Evolutionary conservation across 2,888 invertebrate species (phyloP), one percentile per base, ranked within the genome.

Genomic region (Lasius platythorax): DNA sequence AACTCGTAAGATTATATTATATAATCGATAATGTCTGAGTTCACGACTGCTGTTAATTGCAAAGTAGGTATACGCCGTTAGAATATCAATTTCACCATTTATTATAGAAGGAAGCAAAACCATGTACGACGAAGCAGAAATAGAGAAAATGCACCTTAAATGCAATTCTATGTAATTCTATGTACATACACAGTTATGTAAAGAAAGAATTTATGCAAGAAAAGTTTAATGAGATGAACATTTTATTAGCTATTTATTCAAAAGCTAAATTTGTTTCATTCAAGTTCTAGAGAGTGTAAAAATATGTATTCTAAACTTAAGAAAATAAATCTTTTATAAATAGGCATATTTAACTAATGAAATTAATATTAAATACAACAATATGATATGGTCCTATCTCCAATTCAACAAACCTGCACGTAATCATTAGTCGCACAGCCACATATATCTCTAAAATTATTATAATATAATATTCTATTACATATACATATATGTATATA

Each of bases 391-490:
- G 3, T 40, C 15, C 43, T 43, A 56, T 56, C 11, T 15, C 40
- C 28, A 28, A 56, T 78, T 67, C 37, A 67, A 76, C 12, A 50
- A 66, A 18, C 46, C 43, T 64, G n/a, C 37, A 75, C 9, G 23
- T 33, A 23, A 37, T 18, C 53, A 67, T 40, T 66, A 66, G 50
- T 67, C 8, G 37, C 37, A 73, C 18, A n/a, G 8, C 6, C n/a
- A n/a, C 12, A 40, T 63, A 74, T 56, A 5, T 66, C 50, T 40
- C 40, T 40, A 30, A 28, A 78, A 78, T 70, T 56, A 58, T n/a
- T n/a, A 58, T 40, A 53, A 74, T 63, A 74, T 74, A 61, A 40
- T 61, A 61, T 75, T 66, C 46, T 18, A 23, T 67, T 53, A 67
- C 28, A 23, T 12, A 18, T 18, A 53, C n/a, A 53, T 4, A 37